Percentiles rank a stretch among this genome's conserved stretches.
Evolutionary conservation across 2,888 invertebrate species (phyloP).

Genomic region (Phoronis australis): DNA sequence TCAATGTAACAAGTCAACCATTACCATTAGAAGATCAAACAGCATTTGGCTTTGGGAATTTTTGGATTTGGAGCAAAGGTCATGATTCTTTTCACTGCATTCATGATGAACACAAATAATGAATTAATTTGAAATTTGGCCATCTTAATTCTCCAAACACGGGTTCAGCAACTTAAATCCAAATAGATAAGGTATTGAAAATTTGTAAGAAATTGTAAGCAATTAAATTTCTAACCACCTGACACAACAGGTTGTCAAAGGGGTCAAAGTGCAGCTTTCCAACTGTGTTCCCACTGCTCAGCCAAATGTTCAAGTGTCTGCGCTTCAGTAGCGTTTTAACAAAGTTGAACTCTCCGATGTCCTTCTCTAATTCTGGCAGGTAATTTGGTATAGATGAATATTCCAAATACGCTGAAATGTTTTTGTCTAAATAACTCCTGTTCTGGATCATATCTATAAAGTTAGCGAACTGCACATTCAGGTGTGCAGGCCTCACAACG

Average conservation of each 20-base stretch:
- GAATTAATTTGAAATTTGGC: no score
- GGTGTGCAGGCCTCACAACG: constrained; percentile 43
- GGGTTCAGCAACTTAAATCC: no score
- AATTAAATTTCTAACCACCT: constrained; percentile 23
- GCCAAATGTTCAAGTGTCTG: constrained; percentile 44
- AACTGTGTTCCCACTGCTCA: constrained; percentile 51
- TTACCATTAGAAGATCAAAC: no score
- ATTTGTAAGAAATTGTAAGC: no score
- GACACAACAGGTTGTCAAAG: constrained; percentile 48
- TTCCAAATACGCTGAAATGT: constrained; percentile 46
- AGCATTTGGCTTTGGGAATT: no score
- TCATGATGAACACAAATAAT: no score
- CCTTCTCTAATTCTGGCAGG: constrained; percentile 31
- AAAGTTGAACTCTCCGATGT: constrained; percentile 37
- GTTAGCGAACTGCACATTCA: constrained; percentile 37
- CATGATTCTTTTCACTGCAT: no score
- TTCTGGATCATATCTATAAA: constrained; percentile 39
- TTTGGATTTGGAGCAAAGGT: no score
- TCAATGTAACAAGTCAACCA: no score
- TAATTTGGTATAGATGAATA: constrained; percentile 44
- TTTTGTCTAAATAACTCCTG: constrained; percentile 21
- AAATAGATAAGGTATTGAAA: no score
- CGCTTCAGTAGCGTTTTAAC: constrained; percentile 23
- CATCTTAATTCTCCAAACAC: no score
- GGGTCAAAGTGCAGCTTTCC: constrained; percentile 50